Evolutionary conservation across 2,113 vertebrate genomes (phyloP).

Genomic region (Pristiophorus japonicus): DNA sequence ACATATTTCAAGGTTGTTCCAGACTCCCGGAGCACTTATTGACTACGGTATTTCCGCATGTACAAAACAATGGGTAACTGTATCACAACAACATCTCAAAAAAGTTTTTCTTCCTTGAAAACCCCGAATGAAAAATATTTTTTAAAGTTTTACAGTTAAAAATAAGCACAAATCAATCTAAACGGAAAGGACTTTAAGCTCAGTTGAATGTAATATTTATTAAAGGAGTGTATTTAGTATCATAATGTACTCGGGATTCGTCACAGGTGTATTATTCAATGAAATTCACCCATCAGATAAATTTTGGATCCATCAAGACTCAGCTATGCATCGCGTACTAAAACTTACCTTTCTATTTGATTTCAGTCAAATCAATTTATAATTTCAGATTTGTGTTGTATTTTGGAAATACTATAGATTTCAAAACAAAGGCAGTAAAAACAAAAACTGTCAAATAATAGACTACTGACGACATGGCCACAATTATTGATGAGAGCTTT

Average conservation of each 20-base stretch:
- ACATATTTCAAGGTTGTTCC: background rate
- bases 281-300: background rate
- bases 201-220: background rate
- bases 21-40: background rate
- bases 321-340: background rate
- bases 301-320: background rate
- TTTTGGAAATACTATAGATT: background rate
- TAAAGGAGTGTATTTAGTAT: background rate
- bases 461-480: background rate
- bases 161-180: background rate
- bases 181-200: background rate
- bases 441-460: background rate
- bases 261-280: background rate
- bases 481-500: conserved; percentile 7
- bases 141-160: background rate
- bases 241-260: background rate
- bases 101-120: background rate
- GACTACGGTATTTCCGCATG: background rate
- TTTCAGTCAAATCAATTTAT: background rate
- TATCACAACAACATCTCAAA: background rate
- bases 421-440: background rate
- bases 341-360: background rate
- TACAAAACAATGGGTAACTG: background rate
- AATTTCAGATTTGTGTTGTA: background rate
- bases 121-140: background rate